These are phyloP conservation scores for Acestrorhynchus altus DNA, from an alignment of 2,797 vertebrate genomes.

Conservation along the genomic window DNA sequence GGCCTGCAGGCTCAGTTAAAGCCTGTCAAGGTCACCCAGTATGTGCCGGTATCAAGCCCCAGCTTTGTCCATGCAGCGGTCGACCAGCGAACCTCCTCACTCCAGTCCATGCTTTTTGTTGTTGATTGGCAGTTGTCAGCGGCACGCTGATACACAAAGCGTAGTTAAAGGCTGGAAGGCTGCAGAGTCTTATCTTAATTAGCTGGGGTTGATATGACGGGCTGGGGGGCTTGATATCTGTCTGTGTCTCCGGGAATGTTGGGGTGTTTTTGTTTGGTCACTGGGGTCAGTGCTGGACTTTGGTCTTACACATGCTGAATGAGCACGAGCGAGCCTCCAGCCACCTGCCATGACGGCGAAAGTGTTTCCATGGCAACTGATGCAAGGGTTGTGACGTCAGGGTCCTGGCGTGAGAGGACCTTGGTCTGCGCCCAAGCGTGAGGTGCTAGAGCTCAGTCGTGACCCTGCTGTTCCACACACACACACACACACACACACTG, in stretches of 20 bases:
- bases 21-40: slow-evolving; percentile 58
- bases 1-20: slow-evolving; percentile 52
- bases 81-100: slow-evolving; percentile 31
- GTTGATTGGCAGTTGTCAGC: slow-evolving; percentile 49
- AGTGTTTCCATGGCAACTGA: slow-evolving; percentile 51
- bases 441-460: slow-evolving; percentile 7
- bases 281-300: neutral
- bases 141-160: neutral
- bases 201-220: slow-evolving; percentile 7
- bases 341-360: slow-evolving; percentile 21
- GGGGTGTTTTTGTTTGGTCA: neutral
- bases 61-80: slow-evolving; percentile 18
- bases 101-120: slow-evolving; percentile 18
- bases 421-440: slow-evolving; percentile 23
- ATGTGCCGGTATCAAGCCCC: neutral
- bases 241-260: neutral
- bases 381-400: slow-evolving; percentile 37
- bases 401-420: slow-evolving; percentile 31
- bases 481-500: slow-evolving; percentile 22
- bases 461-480: neutral
- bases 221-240: neutral
- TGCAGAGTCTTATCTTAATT: slow-evolving; percentile 40
- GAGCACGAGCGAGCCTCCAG: neutral
- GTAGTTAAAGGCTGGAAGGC: slow-evolving; percentile 36
- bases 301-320: neutral